phyloP scores from a whole-genome alignment of 2,888 invertebrate species.

The Drosophila peninsularis region DNA sequence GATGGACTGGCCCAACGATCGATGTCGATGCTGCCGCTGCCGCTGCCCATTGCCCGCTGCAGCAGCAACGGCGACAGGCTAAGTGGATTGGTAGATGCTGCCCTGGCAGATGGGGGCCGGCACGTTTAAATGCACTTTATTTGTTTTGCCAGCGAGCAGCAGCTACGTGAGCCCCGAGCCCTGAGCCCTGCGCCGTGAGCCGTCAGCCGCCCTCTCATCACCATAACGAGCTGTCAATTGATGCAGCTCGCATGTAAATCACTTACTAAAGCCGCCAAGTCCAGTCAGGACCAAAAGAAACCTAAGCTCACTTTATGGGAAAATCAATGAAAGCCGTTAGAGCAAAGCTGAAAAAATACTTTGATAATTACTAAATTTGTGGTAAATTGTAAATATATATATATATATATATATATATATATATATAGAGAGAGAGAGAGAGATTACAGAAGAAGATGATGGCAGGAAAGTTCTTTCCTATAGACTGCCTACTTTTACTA shows the following conservation, averaged over 20 bases:
- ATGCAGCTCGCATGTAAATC: constrained; percentile 56
- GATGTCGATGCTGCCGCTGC: constrained; percentile 28
- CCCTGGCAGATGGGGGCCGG: constrained; percentile 25
- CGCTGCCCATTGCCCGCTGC: constrained; percentile 5
- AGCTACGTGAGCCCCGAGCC: constrained; percentile 24
- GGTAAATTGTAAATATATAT: no score
- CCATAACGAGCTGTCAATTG: constrained; percentile 64
- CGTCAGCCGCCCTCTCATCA: constrained; percentile 54
- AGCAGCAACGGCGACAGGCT: constrained; percentile 74
- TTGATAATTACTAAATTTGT: not conserved
- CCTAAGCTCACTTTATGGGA: constrained; percentile 3
- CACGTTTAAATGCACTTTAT: constrained; percentile 69
- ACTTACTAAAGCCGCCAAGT: constrained; percentile 38
- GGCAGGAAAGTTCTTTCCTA: no score
- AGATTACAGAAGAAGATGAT: no score
- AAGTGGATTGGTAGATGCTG: constrained; percentile 68
- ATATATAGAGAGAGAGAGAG: no score
- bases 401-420: no score
- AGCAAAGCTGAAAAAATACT: no score
- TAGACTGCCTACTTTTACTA: no score
- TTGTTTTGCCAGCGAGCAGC: constrained; percentile 52
- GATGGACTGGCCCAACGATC: constrained; percentile 33
- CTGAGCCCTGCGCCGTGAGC: constrained; percentile 21
- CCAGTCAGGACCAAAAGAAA: not conserved
- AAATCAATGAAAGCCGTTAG: constrained; percentile 8